Evolutionary conservation across 2,113 vertebrate genomes (phyloP), one percentile per base, ranked within the genome.

Genomic region (Podiceps cristatus): DNA sequence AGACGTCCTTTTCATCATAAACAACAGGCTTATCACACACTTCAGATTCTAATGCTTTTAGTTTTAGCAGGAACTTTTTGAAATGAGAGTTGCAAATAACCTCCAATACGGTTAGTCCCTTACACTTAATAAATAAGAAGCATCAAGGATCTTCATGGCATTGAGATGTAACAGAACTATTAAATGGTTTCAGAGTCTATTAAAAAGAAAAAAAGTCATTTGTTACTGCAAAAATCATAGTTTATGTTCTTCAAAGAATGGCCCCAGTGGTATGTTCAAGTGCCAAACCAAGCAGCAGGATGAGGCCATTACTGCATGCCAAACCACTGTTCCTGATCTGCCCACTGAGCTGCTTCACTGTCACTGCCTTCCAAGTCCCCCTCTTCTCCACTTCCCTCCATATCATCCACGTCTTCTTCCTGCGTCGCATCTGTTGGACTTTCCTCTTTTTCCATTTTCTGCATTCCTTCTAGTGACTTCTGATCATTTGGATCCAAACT

Each of bases 381-480:
- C 40, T 99, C 99, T 97, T 99, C 99, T 28, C 99, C 99, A 25
- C 99, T 99, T 56, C 99, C 99, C 95, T 99, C 99, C 99, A 99
- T 99, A 97, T 99, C 99, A 12, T 99, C 99, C 18, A 99, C 99
- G 17, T 99, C 99, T 86, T 99, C 99, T 94, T 99, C 99, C 96
- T 99, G 99, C 2, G 99, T 99, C 74, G 99, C 99, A 11, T 99
- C 99, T 2, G 99, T 99, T 63, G 99, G 99, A 67, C 99, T 99
- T 97, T 99, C 99, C 97, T 99, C 99, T 95, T 99, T 99, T 96
- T 99, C 99, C 99, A 99, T 99, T 97, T 99, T 99, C 98, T 99
- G 99, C 99, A 99, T 99, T 37, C 99, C 99, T 93, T 99, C 99
- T 53, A 99, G 97, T 22, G 99, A 99, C 98, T 99, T 99, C 98